phyloP scores from a whole-genome alignment of 1,140 invertebrate species.

The Eriosoma lanigerum region DNA sequence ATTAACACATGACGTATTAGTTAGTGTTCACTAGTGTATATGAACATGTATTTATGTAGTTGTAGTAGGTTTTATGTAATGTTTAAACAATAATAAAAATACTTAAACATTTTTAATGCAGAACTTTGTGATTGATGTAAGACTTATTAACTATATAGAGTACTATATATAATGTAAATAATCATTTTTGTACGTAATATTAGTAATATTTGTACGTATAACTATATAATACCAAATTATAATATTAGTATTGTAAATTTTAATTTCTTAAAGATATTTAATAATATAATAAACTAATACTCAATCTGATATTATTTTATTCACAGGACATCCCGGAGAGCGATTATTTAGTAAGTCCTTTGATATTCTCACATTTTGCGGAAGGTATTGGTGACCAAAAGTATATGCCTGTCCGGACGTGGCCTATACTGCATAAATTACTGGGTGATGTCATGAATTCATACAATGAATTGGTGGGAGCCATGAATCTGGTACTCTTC shows the following conservation, averaged over 20 bases:
- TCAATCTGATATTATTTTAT: too few species aligned
- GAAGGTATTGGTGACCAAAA: conserved; percentile 88
- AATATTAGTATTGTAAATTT: too few species aligned
- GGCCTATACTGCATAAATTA: conserved; percentile 72
- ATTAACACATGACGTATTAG: too few species aligned
- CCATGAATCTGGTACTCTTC: conserved; percentile 94
- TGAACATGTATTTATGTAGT: too few species aligned
- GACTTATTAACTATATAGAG: not conserved
- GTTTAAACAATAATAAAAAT: not conserved
- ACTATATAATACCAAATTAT: too few species aligned
- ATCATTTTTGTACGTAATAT: too few species aligned
- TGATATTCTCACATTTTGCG: conserved; percentile 89
- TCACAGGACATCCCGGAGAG: conserved; percentile 67
- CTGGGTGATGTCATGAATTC: conserved; percentile 78
- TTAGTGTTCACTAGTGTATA: too few species aligned
- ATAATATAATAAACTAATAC: too few species aligned
- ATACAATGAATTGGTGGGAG: conserved; percentile 75
- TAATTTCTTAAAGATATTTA: too few species aligned
- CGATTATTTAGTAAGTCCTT: conserved; percentile 68
- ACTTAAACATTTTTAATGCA: not conserved
- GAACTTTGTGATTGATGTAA: conserved; percentile 24
- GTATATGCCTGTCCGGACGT: conserved; percentile 78
- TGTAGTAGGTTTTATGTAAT: not conserved
- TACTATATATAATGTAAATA: too few species aligned
- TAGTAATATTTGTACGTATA: too few species aligned